Conservation (phyloP, 2,797 vertebrate genomes). For the Todus mexicanus region DNA sequence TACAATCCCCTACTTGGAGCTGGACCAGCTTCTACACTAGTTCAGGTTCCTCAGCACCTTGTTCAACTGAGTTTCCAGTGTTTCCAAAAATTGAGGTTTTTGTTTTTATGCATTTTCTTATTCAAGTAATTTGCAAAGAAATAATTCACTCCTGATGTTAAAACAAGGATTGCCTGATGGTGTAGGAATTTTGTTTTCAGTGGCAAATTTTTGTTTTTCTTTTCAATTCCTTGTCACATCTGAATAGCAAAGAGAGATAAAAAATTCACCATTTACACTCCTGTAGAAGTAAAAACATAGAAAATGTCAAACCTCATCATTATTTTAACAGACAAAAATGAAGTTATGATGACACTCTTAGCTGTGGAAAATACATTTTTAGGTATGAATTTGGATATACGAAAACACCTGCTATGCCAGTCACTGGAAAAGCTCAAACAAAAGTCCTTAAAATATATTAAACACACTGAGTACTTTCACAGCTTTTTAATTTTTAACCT, state of each 20-base stretch:
- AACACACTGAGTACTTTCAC: not conserved
- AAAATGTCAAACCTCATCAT: not conserved
- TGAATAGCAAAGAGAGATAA: constrained; percentile 49
- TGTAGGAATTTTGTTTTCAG: constrained; percentile 55
- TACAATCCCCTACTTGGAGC: rapidly evolving
- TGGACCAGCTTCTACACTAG: not conserved
- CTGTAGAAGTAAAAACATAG: not conserved
- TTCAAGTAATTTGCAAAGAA: constrained; percentile 56
- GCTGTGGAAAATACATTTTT: not conserved
- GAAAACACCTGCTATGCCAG: not conserved
- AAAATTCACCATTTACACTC: not conserved
- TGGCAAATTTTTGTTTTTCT: constrained; percentile 47
- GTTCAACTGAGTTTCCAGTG: not conserved
- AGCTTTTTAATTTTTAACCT: not conserved
- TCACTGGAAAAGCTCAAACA: not conserved
- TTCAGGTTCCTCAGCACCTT: not conserved
- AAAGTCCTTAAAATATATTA: not conserved
- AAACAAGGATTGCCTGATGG: constrained; percentile 34
- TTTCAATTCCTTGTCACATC: constrained; percentile 45
- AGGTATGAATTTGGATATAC: not conserved
- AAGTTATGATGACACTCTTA: not conserved
- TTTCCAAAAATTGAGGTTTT: not conserved
- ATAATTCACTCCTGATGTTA: constrained; percentile 47
- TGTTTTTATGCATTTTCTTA: not conserved
- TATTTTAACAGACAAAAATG: not conserved